These are phyloP conservation scores for Meleagris gallopavo DNA, from an alignment of 2,113 vertebrate genomes.

Conservation along the genomic window DNA sequence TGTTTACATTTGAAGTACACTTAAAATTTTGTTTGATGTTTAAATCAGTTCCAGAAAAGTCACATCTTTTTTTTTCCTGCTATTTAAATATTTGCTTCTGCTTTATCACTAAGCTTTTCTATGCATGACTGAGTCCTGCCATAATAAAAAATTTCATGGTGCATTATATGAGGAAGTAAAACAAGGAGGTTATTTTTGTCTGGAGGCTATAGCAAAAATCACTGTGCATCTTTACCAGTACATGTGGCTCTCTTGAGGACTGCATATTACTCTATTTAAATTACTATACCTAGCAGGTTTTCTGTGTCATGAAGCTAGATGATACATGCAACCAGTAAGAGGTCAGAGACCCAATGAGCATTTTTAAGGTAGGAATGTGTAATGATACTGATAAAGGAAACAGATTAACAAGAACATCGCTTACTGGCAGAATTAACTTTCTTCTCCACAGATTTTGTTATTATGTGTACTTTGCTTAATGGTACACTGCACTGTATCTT, in stretches of 20 bases:
- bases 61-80: neutral
- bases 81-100: neutral
- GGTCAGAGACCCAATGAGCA: neutral
- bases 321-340: neutral
- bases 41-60: neutral
- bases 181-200: neutral
- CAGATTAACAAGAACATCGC: neutral
- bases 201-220: neutral
- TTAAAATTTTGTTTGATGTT: conserved; percentile 4
- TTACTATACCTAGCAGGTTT: neutral
- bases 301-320: neutral
- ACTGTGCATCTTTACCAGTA: neutral
- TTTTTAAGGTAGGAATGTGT: neutral
- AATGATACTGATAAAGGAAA: neutral
- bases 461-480: neutral
- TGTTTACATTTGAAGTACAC: neutral
- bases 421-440: neutral
- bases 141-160: neutral
- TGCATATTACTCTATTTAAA: neutral
- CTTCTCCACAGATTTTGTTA: neutral
- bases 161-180: neutral
- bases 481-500: neutral
- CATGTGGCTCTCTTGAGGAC: neutral
- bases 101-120: neutral
- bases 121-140: neutral